phyloP scores from a whole-genome alignment of 2,888 invertebrate species.

The Tridacna gigas region DNA sequence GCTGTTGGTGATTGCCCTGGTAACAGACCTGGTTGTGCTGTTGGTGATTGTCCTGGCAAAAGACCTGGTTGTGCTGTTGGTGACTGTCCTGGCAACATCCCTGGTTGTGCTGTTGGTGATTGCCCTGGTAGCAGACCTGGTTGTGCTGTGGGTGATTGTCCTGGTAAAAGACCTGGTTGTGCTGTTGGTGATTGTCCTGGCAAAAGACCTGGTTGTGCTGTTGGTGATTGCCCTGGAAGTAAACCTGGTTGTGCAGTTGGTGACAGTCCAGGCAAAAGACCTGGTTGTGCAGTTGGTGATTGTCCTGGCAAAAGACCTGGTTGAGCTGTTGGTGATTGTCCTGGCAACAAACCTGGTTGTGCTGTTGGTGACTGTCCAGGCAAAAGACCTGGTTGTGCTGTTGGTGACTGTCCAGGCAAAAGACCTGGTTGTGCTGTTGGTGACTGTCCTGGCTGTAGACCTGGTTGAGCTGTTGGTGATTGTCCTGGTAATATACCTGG shows the following conservation, averaged over 20 bases:
- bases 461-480: conserved; percentile 58
- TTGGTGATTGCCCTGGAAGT: conserved; percentile 55
- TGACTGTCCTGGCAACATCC: conserved; percentile 40
- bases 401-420: conserved; percentile 45
- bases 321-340: conserved; percentile 54
- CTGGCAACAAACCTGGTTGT: conserved; percentile 41
- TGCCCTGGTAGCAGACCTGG: conserved; percentile 45
- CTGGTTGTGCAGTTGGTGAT: conserved; percentile 53
- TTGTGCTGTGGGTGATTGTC: conserved; percentile 51
- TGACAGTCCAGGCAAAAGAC: conserved; percentile 37
- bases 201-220: conserved; percentile 54
- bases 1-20: conserved; percentile 48
- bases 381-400: conserved; percentile 62
- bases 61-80: conserved; percentile 56
- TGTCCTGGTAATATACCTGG: conserved; percentile 43
- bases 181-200: conserved; percentile 52
- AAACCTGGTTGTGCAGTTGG: conserved; percentile 62
- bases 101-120: conserved; percentile 58
- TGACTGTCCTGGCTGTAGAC: conserved; percentile 34
- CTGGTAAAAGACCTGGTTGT: conserved; percentile 45
- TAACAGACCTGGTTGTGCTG: conserved; percentile 34
- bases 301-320: conserved; percentile 45
- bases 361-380: conserved; percentile 47
- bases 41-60: conserved; percentile 45
- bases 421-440: conserved; percentile 60